Evolutionary conservation across 2,113 vertebrate genomes (phyloP), one percentile per base, ranked within the genome.

Genomic region (Limanda limanda): DNA sequence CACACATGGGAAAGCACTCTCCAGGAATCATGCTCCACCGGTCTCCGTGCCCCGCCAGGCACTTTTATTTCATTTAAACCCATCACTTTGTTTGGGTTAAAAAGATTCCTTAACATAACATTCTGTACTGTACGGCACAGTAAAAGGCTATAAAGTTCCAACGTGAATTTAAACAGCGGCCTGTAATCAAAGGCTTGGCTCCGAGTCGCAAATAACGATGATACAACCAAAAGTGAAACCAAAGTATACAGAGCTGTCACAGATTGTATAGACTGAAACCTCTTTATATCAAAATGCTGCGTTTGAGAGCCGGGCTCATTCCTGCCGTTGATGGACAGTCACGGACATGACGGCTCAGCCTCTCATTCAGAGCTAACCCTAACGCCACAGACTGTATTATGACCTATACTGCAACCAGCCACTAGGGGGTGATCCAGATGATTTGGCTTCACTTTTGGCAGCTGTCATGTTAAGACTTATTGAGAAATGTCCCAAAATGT

Each of bases 1-100:
- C 81, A 71, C 87, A 86, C 88, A 64, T 86, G 89, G 91, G 84
- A 88, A 91, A 86, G 84, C 76, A 80, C 88, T 92, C 77, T 92
- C 77, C 87, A 90, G 88, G 89, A 92, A 92, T 85, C 74, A 76
- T 1, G 76, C 81, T 90, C 63, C 79, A 74, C 64, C 70, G 2
- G 31, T 70, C 85, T 75, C 83, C 62, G 0, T 78, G 55, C 74
- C 82, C 74, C 20, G 62, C 67, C 25, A 73, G 64, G 48, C 82
- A 81, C 88, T 87, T 89, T 90, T 81, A 89, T 85, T 91, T 86
- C 73, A 85, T 88, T 91, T 86, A 78, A 86, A 68, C 47, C 84
- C 61, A 63, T 82, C 83, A 74, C 80, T 89, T 88, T 92, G 84
- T 91, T 92, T 89, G 64, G 85, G 64, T 88, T 85, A 78, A 79